Base-by-base conservation (phyloP, 2,888 invertebrate species). In the Andrena trimmerana region DNA sequence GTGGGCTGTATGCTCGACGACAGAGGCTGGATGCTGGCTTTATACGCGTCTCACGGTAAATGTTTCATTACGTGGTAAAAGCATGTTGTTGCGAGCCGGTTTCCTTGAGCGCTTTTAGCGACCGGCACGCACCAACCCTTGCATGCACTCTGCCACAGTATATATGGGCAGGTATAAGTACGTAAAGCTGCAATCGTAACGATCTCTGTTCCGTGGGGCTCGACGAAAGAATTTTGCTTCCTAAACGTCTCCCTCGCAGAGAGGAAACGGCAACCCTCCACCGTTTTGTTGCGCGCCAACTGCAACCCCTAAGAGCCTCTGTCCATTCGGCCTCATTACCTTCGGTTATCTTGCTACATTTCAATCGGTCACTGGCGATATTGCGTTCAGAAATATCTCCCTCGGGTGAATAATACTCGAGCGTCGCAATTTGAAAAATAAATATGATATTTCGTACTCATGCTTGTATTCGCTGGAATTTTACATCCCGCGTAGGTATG, bases 41-140 rank as follows among this genome's bases (percentile, higher is more conserved):
- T 78, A 67, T 65, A 69, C 62, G 66, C 50, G 66, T 70, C 57
- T 68, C 68, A 66, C 70, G 66, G 78, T 73, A 81, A 85, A 79
- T 33, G 79, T 79, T 83, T 85, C 85, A 82, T 86, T 79, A 63
- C 57, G 42, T 29, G 67, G 63, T 76, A 77, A 85, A 86, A 79
- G 71, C 74, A 52, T 20, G 68, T 76, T 81, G 76, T 76, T 83
- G 65, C 54, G 50, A 59, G 54, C 54, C 66, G 63, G 83, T 78
- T 84, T 84, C 63, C 63, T 75, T 60, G 54, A 83, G 48, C 65
- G 83, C 54, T 71, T 69, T 73, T 67, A 72, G 52, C 36, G 59
- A 36, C 42, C 33, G 16, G 20, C 29, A 13, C 31, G 59, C 59
- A 29, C 52, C 57, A 42, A n/a, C n/a, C 13, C 16, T 31, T 33